Conservation (phyloP, 1,140 invertebrate genomes). For the Monochamus saltuarius region DNA sequence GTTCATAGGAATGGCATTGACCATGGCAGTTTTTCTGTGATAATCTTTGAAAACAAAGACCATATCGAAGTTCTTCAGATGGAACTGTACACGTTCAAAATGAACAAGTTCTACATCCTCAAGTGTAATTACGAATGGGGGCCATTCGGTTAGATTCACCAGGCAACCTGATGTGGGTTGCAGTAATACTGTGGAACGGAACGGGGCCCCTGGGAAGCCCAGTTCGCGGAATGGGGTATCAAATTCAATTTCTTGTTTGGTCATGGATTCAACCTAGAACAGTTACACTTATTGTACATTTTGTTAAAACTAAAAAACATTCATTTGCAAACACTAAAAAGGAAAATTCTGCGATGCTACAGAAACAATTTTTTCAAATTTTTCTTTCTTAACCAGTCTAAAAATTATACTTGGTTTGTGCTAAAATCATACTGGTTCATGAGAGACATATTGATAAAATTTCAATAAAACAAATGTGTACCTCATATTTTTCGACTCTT, state of each 20-base stretch:
- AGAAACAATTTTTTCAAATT: too few relatives aligned
- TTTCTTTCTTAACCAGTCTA: too few relatives aligned
- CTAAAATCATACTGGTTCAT: too few relatives aligned
- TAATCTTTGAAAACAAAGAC: constrained; percentile 99
- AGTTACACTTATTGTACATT: too few relatives aligned
- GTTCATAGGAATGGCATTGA: constrained; percentile 98
- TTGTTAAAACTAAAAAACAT: too few relatives aligned
- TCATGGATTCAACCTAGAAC: constrained; percentile 83
- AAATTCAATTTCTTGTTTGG: constrained; percentile 97
- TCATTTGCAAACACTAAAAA: too few relatives aligned
- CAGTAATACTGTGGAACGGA: constrained; percentile 90
- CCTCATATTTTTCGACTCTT: too few relatives aligned
- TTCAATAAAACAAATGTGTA: too few relatives aligned
- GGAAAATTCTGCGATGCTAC: too few relatives aligned
- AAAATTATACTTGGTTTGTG: too few relatives aligned
- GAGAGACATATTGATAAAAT: too few relatives aligned
- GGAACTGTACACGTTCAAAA: constrained; percentile 98
- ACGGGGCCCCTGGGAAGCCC: constrained; percentile 97
- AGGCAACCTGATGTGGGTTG: constrained; percentile 97
- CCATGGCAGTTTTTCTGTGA: constrained; percentile 88
- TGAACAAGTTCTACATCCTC: constrained; percentile 98
- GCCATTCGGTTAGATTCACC: constrained; percentile 98
- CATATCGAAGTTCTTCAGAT: constrained; percentile 99
- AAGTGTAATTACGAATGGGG: constrained; percentile 96
- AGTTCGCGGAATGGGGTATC: constrained; percentile 97